phyloP scores from a whole-genome alignment of 2,797 vertebrate species.

The Eutrigla gurnardus region DNA sequence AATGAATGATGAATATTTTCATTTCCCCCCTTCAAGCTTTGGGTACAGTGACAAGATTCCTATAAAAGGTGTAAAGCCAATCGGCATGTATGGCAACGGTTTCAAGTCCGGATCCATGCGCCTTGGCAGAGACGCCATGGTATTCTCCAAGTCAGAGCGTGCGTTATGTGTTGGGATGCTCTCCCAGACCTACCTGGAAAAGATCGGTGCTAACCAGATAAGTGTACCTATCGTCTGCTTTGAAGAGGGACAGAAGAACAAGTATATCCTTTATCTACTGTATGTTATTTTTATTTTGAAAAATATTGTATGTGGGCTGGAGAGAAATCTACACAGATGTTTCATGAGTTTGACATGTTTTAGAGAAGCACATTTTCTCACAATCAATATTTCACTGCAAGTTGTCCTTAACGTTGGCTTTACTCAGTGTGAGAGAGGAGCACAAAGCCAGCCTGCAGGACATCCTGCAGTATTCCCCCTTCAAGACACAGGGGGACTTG shows the following conservation, averaged over 20 bases:
- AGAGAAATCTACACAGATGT: neutral
- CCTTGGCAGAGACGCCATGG: constrained; percentile 92
- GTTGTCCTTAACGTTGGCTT: constrained; percentile 66
- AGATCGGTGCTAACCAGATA: constrained; percentile 87
- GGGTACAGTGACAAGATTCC: constrained; percentile 94
- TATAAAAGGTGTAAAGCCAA: constrained; percentile 86
- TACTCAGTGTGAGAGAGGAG: constrained; percentile 65
- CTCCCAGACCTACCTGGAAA: constrained; percentile 92
- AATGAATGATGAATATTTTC: neutral
- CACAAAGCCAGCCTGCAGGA: constrained; percentile 87
- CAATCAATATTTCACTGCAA: neutral
- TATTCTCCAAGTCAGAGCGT: constrained; percentile 91
- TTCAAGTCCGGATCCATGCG: constrained; percentile 99
- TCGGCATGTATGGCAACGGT: constrained; percentile 96
- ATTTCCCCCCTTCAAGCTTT: constrained; percentile 83
- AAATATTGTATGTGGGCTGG: too few relatives aligned
- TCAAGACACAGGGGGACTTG: constrained; percentile 85
- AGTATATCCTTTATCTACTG: constrained; percentile 89
- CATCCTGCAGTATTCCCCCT: constrained; percentile 89
- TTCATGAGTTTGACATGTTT: neutral
- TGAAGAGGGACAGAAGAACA: constrained; percentile 52
- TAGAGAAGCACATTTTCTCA: neutral
- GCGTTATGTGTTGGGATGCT: constrained; percentile 90
- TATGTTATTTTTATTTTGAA: too few relatives aligned
- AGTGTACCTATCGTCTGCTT: constrained; percentile 91